Percentiles rank a stretch among this genome's conserved stretches.
Evolutionary conservation across 2,113 vertebrate genomes (phyloP).

Genomic region (Eretmochelys imbricata): DNA sequence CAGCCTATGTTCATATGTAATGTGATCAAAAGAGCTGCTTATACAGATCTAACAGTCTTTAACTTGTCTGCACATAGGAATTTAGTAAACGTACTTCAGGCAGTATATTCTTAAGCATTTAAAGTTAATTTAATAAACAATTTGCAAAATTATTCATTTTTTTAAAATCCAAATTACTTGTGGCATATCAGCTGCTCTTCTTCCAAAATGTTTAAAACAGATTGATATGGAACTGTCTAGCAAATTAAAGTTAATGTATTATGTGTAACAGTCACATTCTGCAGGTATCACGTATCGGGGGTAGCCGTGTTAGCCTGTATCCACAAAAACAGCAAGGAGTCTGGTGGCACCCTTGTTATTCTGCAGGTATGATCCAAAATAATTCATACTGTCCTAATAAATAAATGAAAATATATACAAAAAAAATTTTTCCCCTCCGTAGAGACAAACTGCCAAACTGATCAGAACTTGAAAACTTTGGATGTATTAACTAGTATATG

Average conservation of each 20-base stretch:
- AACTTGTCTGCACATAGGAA: not conserved
- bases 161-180: not conserved
- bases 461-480: not conserved
- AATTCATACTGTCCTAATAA: not conserved
- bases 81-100: not conserved
- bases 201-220: not conserved
- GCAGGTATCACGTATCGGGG: accelerated
- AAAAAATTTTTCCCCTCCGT: not conserved
- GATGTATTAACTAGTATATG: not conserved
- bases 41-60: not conserved
- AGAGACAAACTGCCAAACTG: not conserved
- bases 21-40: not conserved
- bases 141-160: not conserved
- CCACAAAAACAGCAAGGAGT: no score
- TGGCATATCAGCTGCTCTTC: not conserved
- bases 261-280: accelerated
- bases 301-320: no score
- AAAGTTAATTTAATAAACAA: not conserved
- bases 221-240: not conserved
- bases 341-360: no score
- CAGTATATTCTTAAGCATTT: not conserved
- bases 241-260: not conserved
- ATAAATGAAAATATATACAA: no score
- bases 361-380: accelerated
- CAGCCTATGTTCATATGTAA: not conserved